These are phyloP conservation scores for Trichosurus vulpecula DNA, from an alignment of 2,797 vertebrate species.

Conservation along the genomic window DNA sequence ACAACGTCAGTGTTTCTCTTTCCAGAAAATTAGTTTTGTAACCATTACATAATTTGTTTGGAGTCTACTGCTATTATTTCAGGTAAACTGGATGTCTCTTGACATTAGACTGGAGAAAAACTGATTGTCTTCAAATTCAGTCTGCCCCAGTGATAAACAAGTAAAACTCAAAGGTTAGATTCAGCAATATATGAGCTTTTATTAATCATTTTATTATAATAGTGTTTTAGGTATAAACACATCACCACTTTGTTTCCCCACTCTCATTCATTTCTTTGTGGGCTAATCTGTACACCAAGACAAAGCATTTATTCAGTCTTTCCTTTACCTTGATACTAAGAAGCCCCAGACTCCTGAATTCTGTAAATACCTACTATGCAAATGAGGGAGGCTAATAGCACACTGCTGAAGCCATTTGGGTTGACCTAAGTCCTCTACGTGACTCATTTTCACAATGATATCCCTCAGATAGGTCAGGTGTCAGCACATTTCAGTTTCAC, in stretches of 20 bases:
- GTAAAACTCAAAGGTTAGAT: slow-evolving; percentile 30
- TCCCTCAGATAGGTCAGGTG: neutral
- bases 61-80: neutral
- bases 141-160: neutral
- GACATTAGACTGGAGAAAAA: neutral
- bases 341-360: neutral
- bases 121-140: neutral
- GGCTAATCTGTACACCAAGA: slow-evolving; percentile 21
- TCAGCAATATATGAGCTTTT: slow-evolving; percentile 35
- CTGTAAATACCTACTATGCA: neutral
- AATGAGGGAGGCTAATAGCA: neutral
- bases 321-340: neutral
- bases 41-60: neutral
- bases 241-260: neutral
- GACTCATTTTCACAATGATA: neutral
- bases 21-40: slow-evolving; percentile 33
- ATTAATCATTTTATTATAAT: slow-evolving; percentile 45
- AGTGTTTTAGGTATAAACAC: slow-evolving; percentile 36
- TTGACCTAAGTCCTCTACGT: neutral
- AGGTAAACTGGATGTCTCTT: neutral
- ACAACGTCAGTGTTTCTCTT: slow-evolving; percentile 70
- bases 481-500: slow-evolving; percentile 38
- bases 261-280: slow-evolving; percentile 32
- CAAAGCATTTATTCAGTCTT: slow-evolving; percentile 36
- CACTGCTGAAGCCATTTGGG: neutral